Evolutionary conservation across 2,113 vertebrate genomes (phyloP), one percentile per base, ranked within the genome.

Genomic region (Helogale parvula): DNA sequence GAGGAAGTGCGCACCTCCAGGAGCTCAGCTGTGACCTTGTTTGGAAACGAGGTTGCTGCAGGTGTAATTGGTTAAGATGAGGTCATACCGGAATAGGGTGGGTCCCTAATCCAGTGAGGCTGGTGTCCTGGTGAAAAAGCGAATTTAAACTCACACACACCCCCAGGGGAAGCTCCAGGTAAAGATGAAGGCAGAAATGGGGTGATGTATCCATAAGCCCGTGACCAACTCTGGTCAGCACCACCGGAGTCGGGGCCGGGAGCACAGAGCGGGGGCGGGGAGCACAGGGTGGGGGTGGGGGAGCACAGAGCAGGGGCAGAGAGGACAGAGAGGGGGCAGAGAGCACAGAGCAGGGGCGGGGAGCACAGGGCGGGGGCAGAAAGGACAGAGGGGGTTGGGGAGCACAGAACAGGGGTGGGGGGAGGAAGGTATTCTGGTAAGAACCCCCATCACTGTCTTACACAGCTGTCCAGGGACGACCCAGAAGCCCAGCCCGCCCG

Each of bases 151-250:
- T 9, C 16, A 57, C 38, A 29, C 21, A 2, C 23, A 11, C 50
- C 19, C 13, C 13, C 9, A 0, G 27, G 10, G 45, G 79, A 12
- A 54, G 6, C 0, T 1, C 10, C 15, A 3, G 3, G 60, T 19
- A 50, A 76, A 31, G 35, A 25, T 0, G 38, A 50, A 50, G 50
- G 79, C 41, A n/a, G 47, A 60, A n/a, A 7, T 11, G 3, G 0
- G 71, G 7, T 0, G 21, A 29, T 0, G 0, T 0, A 9, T n/a
- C 91, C 3, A 8, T 1, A 15, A 23, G 17, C 79, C 3, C 1
- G 14, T 15, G 21, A 9, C 4, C 11, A 10, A 0, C 31, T 27
- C 5, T 3, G 3, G 10, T 47, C 35, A 14, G 47, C 68, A 52
- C 2, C 19, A 8, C 10, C 2, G 25, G 19, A 9, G 41, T 14